phyloP scores from a whole-genome alignment of 2,113 vertebrate genomes.

The Neolamprologus sp. region DNA sequence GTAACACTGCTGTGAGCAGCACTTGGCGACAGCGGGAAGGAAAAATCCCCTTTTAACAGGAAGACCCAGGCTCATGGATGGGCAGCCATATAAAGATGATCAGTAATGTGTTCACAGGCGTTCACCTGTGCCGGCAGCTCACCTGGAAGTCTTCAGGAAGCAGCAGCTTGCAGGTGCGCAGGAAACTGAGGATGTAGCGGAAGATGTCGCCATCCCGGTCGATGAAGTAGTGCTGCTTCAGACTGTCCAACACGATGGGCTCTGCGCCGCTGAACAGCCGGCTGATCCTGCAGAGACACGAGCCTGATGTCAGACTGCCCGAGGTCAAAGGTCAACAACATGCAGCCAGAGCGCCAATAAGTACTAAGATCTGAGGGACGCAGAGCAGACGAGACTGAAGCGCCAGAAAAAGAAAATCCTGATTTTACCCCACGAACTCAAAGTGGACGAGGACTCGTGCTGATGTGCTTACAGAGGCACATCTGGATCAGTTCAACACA shows the following conservation, averaged over 20 bases:
- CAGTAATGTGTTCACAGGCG: background rate
- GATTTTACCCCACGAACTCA: background rate
- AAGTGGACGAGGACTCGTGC: background rate
- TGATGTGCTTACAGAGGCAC: background rate
- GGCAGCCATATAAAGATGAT: background rate
- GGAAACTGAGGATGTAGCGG: conserved; percentile 90
- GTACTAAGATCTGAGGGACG: background rate
- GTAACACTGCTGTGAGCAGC: background rate
- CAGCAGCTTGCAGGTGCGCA: conserved; percentile 89
- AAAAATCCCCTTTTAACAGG: background rate
- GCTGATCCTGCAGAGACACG: conserved; percentile 76
- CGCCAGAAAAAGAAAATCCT: background rate
- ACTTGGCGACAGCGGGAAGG: background rate
- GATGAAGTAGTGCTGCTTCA: conserved; percentile 98
- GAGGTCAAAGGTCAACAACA: background rate
- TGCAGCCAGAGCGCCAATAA: background rate
- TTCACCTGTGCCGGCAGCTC: background rate
- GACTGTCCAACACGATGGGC: conserved; percentile 93
- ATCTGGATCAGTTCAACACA: background rate
- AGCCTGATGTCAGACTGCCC: background rate
- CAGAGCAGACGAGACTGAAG: background rate
- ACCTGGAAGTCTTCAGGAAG: conserved; percentile 96
- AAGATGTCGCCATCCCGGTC: conserved; percentile 96
- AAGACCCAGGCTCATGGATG: background rate
- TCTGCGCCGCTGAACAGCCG: conserved; percentile 92